Evolutionary conservation across 1,140 invertebrate genomes (phyloP).

Genomic region (Hetaerina americana): DNA sequence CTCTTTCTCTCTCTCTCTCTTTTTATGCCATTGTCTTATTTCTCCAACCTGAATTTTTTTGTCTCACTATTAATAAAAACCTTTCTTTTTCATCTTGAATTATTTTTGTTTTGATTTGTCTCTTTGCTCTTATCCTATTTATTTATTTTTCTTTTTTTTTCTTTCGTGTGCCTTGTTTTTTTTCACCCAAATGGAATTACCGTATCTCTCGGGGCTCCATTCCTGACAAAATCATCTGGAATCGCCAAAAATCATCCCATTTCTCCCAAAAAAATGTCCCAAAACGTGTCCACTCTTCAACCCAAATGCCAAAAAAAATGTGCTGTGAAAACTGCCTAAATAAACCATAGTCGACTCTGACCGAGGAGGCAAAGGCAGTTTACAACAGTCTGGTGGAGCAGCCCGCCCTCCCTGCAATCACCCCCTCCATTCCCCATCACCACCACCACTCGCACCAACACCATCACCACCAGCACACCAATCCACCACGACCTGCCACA

Average conservation of each 20-base stretch:
- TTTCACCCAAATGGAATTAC: background rate
- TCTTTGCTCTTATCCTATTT: slow-evolving; percentile 26
- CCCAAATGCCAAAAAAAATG: no score
- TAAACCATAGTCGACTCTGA: slow-evolving; percentile 50
- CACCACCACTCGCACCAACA: background rate
- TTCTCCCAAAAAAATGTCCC: no score
- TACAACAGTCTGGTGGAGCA: slow-evolving; percentile 83
- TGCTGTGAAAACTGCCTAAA: no score
- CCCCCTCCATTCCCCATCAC: background rate
- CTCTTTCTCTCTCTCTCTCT: no score
- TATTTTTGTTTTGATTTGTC: slow-evolving; percentile 21
- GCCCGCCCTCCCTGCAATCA: slow-evolving; percentile 31
- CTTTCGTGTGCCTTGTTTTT: slow-evolving; percentile 19
- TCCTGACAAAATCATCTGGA: background rate
- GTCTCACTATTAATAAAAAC: slow-evolving; percentile 12
- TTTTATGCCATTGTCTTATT: no score
- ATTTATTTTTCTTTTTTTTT: slow-evolving; percentile 26
- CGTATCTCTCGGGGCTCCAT: background rate
- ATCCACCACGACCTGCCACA: slow-evolving; percentile 1
- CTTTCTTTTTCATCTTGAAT: slow-evolving; percentile 22
- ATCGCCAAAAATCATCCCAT: no score
- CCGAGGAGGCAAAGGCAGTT: slow-evolving; percentile 74
- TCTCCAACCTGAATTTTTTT: no score
- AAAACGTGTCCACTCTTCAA: no score
- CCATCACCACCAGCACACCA: background rate